Conservation (phyloP, 1,140 invertebrate genomes). For the Ditylenchus dipsaci region DNA sequence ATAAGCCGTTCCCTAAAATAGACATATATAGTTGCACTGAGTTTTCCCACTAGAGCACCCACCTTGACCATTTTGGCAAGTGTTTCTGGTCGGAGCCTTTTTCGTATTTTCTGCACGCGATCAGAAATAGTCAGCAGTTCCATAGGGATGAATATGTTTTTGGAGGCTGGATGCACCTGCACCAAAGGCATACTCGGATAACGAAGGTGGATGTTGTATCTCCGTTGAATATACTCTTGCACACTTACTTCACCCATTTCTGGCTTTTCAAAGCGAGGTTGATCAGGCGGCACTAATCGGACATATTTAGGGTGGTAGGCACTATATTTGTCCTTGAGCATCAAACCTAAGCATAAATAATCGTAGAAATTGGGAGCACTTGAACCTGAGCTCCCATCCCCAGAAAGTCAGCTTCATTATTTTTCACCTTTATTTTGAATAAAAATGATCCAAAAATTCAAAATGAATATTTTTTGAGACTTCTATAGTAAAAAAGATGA, state of each 20-base stretch:
- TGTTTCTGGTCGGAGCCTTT: neutral
- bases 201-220: neutral
- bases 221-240: conserved; percentile 5
- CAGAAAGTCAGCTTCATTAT: no score
- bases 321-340: neutral
- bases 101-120: neutral
- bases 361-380: no score
- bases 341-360: neutral
- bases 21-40: no score
- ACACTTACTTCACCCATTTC: conserved; percentile 2
- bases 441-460: no score
- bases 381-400: no score
- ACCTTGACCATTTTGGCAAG: neutral
- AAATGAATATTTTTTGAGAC: no score
- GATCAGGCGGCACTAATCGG: neutral
- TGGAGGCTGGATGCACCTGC: conserved; percentile 4
- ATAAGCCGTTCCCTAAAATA: no score
- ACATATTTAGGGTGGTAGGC: neutral
- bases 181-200: conserved; percentile 12
- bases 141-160: conserved; percentile 10
- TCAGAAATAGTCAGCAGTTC: conserved; percentile 2
- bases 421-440: no score
- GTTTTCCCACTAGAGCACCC: no score
- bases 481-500: no score
- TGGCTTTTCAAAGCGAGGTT: neutral